Conservation (phyloP, 2,888 invertebrate genomes). For the Tanytarsus gracilentus region DNA sequence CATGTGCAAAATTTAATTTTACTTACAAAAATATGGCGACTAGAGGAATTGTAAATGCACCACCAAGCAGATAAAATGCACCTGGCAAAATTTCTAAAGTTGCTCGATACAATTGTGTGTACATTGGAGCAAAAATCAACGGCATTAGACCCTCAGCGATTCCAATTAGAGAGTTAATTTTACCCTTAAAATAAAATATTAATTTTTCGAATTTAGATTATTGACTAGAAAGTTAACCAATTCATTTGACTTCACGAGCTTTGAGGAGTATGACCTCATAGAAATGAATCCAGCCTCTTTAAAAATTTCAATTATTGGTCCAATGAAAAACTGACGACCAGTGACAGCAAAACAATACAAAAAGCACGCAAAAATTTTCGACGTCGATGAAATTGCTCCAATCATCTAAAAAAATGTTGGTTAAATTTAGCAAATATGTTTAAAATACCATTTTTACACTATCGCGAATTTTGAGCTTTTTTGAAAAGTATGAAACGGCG, state of each 20-base stretch:
- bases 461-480: no score
- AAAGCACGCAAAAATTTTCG: no score
- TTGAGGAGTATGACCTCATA: conserved; percentile 79
- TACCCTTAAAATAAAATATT: no score
- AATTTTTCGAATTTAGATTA: no score
- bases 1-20: no score
- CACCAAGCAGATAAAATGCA: conserved; percentile 51
- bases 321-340: no score
- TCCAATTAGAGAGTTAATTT: conserved; percentile 75
- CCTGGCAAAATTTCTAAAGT: conserved; percentile 50
- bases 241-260: conserved; percentile 70
- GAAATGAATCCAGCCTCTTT: conserved; percentile 83
- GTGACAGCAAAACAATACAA: no score
- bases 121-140: conserved; percentile 76
- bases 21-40: conserved; percentile 48
- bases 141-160: conserved; percentile 80
- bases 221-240: conserved; percentile 52
- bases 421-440: no score
- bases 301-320: conserved; percentile 70
- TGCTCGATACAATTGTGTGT: conserved; percentile 51
- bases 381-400: no score
- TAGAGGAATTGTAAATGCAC: conserved; percentile 48
- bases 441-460: no score
- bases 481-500: conserved; percentile 74
- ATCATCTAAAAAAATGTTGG: no score